Percentiles rank a stretch among this genome's conserved stretches.
These are phyloP conservation scores for Agrotis clavis DNA, from an alignment of 2,888 invertebrate genomes.

Conservation along the genomic window DNA sequence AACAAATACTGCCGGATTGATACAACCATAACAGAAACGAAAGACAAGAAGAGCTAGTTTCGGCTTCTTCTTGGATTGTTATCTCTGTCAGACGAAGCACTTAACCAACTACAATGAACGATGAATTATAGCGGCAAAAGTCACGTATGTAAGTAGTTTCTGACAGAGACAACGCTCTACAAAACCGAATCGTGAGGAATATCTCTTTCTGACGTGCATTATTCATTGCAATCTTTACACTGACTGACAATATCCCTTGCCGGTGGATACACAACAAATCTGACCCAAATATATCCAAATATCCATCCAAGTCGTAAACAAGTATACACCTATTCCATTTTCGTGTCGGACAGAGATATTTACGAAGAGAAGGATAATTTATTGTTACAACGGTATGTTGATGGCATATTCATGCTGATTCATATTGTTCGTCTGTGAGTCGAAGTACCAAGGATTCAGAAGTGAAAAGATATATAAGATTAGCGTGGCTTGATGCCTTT, in stretches of 20 bases:
- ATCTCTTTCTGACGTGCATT: too few relatives aligned
- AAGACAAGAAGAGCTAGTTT: too few relatives aligned
- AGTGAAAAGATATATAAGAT: conserved; percentile 27
- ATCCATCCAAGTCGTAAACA: conserved; percentile 56
- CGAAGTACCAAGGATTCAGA: conserved; percentile 34
- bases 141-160: too few relatives aligned
- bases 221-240: too few relatives aligned
- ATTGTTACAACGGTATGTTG: conserved; percentile 38
- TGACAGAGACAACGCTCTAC: too few relatives aligned
- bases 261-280: background rate
- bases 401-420: conserved; percentile 47
- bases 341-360: conserved; percentile 46
- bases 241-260: background rate
- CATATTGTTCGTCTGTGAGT: conserved; percentile 35
- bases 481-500: conserved; percentile 14
- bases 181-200: too few relatives aligned
- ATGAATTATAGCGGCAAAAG: too few relatives aligned
- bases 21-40: too few relatives aligned
- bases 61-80: too few relatives aligned
- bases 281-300: conserved; percentile 34
- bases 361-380: conserved; percentile 45
- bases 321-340: conserved; percentile 50
- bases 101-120: too few relatives aligned
- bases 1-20: too few relatives aligned
- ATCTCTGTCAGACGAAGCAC: too few relatives aligned